These are phyloP conservation scores for Bombus cullumanus DNA, from an alignment of 1,140 invertebrate species.

Conservation along the genomic window DNA sequence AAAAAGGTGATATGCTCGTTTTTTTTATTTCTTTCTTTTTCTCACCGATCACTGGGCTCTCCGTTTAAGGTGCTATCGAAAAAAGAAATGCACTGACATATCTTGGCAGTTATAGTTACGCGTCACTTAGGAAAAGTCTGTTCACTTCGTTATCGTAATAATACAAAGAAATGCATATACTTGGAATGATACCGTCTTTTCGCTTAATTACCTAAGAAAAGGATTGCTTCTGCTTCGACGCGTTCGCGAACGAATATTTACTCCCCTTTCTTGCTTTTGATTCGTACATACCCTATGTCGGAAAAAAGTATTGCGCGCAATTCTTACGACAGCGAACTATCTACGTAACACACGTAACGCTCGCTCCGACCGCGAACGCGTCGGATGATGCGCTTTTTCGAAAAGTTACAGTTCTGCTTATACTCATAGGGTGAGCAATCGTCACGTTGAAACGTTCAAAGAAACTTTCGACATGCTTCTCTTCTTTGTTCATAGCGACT, in stretches of 20 bases:
- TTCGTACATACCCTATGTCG: slow-evolving; percentile 42
- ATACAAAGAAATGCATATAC: slow-evolving; percentile 73
- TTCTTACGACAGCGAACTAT: background rate
- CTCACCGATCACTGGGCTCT: slow-evolving; percentile 44
- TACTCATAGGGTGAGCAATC: slow-evolving; percentile 25
- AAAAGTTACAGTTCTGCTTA: background rate
- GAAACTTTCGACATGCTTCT: background rate
- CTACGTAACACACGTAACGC: background rate
- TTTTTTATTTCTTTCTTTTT: background rate
- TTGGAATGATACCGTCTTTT: slow-evolving; percentile 72
- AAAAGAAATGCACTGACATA: slow-evolving; percentile 51
- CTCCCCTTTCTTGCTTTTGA: slow-evolving; percentile 26
- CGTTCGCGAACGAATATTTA: slow-evolving; percentile 46
- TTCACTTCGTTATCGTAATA: slow-evolving; percentile 56
- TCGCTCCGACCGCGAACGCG: background rate
- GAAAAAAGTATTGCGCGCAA: background rate
- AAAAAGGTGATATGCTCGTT: slow-evolving; percentile 66
- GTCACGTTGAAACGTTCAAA: background rate
- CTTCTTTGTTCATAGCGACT: background rate
- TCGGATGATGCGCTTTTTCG: background rate
- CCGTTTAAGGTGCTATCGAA: slow-evolving; percentile 27
- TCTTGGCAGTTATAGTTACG: slow-evolving; percentile 68
- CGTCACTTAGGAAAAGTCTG: slow-evolving; percentile 62
- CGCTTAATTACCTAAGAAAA: slow-evolving; percentile 51
- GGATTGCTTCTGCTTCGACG: slow-evolving; percentile 1